phyloP scores from a whole-genome alignment of 2,888 invertebrate genomes.

The Dicyrtoma fusca region DNA sequence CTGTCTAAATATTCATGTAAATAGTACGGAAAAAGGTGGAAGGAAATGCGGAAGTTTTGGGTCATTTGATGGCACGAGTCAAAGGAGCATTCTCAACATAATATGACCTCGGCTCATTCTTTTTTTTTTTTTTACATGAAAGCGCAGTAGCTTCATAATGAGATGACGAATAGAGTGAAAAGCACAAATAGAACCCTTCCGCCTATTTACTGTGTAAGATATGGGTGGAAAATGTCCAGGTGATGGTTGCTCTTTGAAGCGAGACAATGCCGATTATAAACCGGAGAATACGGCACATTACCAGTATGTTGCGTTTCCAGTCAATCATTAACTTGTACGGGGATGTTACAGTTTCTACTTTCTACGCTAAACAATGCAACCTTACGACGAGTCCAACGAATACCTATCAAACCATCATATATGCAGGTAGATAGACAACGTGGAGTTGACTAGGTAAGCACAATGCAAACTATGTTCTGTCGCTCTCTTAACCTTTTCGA shows the following conservation, averaged over 20 bases:
- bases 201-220: conserved; percentile 1
- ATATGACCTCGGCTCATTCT: neutral
- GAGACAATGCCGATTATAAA: conserved; percentile 34
- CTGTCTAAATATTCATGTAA: neutral
- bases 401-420: neutral
- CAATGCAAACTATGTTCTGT: no score
- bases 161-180: no score
- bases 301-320: conserved; percentile 35
- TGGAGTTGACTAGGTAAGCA: neutral
- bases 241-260: conserved; percentile 36
- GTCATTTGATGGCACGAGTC: conserved; percentile 43
- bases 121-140: neutral
- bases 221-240: conserved; percentile 24
- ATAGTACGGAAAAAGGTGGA: conserved; percentile 29
- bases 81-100: conserved; percentile 20
- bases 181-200: neutral
- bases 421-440: neutral
- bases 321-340: conserved; percentile 14
- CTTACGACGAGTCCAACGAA: neutral
- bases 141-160: neutral
- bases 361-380: neutral
- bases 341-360: neutral
- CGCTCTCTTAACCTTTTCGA: no score
- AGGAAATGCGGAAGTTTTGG: conserved; percentile 46
- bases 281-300: conserved; percentile 20